Evolutionary conservation across 2,797 vertebrate genomes (phyloP).

Genomic region (Enteromius thamalakanensis): DNA sequence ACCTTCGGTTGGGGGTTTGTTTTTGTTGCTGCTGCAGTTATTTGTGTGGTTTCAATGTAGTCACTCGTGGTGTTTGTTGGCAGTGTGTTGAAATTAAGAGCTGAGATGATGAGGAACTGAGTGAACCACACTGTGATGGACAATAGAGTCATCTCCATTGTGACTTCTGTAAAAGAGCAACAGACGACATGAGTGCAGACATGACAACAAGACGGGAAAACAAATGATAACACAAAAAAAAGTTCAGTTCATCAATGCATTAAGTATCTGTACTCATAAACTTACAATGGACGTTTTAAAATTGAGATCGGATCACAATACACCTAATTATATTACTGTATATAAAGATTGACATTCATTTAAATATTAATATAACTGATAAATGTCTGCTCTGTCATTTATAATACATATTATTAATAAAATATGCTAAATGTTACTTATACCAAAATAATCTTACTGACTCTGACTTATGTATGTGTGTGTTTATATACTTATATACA

Average conservation of each 20-base stretch:
- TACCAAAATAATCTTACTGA: no score
- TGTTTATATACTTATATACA: no score
- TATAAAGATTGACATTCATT: not conserved
- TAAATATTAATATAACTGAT: no score
- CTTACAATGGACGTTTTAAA: not conserved
- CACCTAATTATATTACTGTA: not conserved
- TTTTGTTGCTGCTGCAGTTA: not conserved
- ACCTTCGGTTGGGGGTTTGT: constrained; percentile 7
- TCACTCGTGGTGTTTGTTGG: constrained; percentile 1
- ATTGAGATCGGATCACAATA: not conserved
- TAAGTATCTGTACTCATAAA: not conserved
- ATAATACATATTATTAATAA: not conserved
- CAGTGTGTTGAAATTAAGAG: constrained; percentile 19
- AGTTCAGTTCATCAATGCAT: not conserved
- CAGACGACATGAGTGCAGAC: not conserved
- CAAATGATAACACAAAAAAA: not conserved
- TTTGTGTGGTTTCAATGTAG: not conserved
- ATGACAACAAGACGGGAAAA: not conserved
- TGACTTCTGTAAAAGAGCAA: constrained; percentile 40
- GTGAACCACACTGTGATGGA: constrained; percentile 51
- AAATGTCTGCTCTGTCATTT: not conserved
- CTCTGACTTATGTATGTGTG: no score
- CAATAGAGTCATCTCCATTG: constrained; percentile 43
- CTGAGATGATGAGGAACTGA: constrained; percentile 44
- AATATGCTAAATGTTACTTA: no score